Conservation (phyloP, 2,113 vertebrate species). For the Bubalus kerabau region DNA sequence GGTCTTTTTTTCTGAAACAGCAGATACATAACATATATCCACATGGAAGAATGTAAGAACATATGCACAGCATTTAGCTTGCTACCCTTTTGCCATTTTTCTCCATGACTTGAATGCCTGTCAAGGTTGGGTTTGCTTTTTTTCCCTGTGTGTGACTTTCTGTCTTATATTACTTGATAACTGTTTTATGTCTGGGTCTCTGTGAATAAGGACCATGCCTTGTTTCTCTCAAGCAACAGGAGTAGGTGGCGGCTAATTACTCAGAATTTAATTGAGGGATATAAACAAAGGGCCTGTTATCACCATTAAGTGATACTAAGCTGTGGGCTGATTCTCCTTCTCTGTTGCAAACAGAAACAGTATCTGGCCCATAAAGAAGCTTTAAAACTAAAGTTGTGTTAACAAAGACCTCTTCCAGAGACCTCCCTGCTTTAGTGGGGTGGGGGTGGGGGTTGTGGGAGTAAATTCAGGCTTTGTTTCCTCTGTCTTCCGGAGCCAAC, state of each 20-base stretch:
- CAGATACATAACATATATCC: background rate
- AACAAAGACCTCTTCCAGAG: constrained; percentile 64
- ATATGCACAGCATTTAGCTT: background rate
- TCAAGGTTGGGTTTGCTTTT: background rate
- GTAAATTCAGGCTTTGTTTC: constrained; percentile 69
- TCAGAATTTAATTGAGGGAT: constrained; percentile 50
- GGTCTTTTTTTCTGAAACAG: background rate
- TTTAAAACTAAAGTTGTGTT: constrained; percentile 32
- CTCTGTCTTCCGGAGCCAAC: constrained; percentile 23
- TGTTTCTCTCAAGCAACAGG: constrained; percentile 20
- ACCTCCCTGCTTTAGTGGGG: constrained; percentile 30
- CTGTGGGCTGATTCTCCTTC: constrained; percentile 33
- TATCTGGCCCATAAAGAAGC: constrained; percentile 59
- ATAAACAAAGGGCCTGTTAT: constrained; percentile 50
- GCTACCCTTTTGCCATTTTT: background rate
- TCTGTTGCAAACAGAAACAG: constrained; percentile 47
- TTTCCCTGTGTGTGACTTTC: background rate
- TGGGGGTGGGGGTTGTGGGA: background rate
- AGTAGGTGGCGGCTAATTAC: constrained; percentile 52
- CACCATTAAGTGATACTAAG: constrained; percentile 53
- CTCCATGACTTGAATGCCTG: background rate
- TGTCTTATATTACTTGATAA: constrained; percentile 21
- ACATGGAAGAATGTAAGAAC: background rate
- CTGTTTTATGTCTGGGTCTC: background rate
- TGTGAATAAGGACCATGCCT: constrained; percentile 1